These are phyloP conservation scores for Aleiodes leptofemur DNA, from an alignment of 2,888 invertebrate species.

Conservation along the genomic window DNA sequence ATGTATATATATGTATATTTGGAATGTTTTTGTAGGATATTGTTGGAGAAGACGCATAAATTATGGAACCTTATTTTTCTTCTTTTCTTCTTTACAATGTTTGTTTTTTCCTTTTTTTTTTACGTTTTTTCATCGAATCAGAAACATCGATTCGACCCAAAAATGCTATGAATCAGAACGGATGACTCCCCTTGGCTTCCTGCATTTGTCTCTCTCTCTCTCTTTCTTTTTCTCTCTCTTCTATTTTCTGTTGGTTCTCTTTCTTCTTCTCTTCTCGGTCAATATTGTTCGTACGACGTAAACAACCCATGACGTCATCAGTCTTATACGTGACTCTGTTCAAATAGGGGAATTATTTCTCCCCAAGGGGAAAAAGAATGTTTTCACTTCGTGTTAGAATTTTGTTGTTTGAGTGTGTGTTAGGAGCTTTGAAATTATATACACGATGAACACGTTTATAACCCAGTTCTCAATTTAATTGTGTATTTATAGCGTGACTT, in stretches of 20 bases:
- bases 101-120: too few species aligned
- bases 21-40: not conserved
- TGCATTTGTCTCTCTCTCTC: constrained; percentile 38
- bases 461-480: constrained; percentile 14
- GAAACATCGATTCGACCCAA: not conserved
- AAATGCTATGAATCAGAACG: constrained; percentile 1
- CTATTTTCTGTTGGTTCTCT: constrained; percentile 15
- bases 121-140: not conserved
- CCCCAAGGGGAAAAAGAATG: too few species aligned
- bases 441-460: constrained; percentile 4
- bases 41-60: constrained; percentile 6
- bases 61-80: not conserved
- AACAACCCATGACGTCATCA: constrained; percentile 55
- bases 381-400: not conserved
- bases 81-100: not conserved
- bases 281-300: constrained; percentile 42
- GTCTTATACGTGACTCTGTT: constrained; percentile 40
- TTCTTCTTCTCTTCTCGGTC: constrained; percentile 3
- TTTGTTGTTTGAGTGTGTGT: constrained; percentile 13
- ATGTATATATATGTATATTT: not conserved
- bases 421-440: not conserved
- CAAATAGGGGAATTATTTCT: constrained; percentile 15
- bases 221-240: constrained; percentile 33
- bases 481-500: too few species aligned
- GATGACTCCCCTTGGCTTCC: constrained; percentile 2